Evolutionary conservation across 2,888 invertebrate genomes (phyloP).

Genomic region (Zygogramma bicolorata): DNA sequence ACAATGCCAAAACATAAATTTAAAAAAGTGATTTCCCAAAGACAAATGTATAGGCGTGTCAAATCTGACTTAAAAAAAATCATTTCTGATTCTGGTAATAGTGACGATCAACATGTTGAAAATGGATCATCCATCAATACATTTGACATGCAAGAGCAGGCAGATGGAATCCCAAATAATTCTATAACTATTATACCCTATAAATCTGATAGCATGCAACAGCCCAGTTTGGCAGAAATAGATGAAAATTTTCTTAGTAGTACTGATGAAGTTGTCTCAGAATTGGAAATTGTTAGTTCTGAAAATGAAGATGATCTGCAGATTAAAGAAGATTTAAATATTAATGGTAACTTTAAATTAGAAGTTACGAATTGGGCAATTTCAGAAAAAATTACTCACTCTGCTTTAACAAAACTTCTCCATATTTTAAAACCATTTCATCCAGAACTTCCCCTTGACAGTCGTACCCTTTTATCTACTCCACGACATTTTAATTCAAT

Average conservation of each 20-base stretch:
- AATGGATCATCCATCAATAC: not conserved
- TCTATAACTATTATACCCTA: not conserved
- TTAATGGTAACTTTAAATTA: not conserved
- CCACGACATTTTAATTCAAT: not conserved
- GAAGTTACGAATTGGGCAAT: not conserved
- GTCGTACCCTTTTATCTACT: conserved; percentile 6
- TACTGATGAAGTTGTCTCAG: not conserved
- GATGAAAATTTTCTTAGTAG: not conserved
- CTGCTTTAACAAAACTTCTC: conserved; percentile 13
- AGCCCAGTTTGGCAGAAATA: not conserved
- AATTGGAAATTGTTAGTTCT: not conserved
- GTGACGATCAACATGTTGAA: not conserved
- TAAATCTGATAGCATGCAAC: not conserved
- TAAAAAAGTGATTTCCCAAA: not conserved
- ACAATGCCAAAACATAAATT: no score
- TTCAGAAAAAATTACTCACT: conserved; percentile 4
- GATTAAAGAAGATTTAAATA: not conserved
- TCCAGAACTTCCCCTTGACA: conserved; percentile 7
- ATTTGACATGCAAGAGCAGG: not conserved
- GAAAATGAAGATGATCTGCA: not conserved
- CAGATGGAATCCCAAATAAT: not conserved
- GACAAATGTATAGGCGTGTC: not conserved
- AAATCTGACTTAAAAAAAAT: not conserved
- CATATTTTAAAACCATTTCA: conserved; percentile 10
- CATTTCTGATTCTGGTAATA: not conserved